These are phyloP conservation scores for Hoplostethus atlanticus DNA, from an alignment of 2,797 vertebrate genomes.

Conservation along the genomic window DNA sequence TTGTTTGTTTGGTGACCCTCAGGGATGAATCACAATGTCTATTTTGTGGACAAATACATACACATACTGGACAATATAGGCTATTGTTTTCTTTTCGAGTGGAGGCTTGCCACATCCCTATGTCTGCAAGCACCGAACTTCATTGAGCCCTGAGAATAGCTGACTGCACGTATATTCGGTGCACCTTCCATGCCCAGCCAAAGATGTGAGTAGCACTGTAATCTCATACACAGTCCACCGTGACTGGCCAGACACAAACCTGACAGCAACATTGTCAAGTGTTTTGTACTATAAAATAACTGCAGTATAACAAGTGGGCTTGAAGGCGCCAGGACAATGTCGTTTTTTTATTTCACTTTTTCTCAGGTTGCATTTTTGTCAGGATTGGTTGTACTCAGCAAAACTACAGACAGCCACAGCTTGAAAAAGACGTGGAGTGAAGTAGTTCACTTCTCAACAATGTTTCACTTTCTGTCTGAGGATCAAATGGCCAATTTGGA, in stretches of 20 bases:
- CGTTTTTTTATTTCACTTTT: neutral
- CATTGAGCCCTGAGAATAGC: conserved; percentile 60
- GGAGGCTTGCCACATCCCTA: conserved; percentile 63
- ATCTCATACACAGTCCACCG: conserved; percentile 41
- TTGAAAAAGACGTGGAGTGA: neutral
- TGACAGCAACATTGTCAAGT: conserved; percentile 51
- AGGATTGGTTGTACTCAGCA: neutral
- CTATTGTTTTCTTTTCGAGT: conserved; percentile 56
- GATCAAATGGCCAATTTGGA: neutral
- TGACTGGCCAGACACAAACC: conserved; percentile 30
- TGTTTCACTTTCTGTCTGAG: no score
- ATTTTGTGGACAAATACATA: conserved; percentile 48
- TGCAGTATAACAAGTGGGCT: conserved; percentile 11
- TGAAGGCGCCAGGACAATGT: conserved; percentile 39
- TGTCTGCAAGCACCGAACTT: conserved; percentile 54
- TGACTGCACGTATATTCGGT: conserved; percentile 57
- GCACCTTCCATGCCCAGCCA: conserved; percentile 44
- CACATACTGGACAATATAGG: conserved; percentile 49
- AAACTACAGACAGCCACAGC: neutral
- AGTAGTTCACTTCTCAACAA: neutral
- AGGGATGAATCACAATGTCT: conserved; percentile 62
- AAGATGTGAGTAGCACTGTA: conserved; percentile 35
- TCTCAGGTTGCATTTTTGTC: conserved; percentile 4
- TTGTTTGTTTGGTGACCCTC: conserved; percentile 58
- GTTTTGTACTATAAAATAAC: conserved; percentile 48